These are phyloP conservation scores for Ectemnius lituratus DNA, from an alignment of 2,888 invertebrate species.

Conservation along the genomic window DNA sequence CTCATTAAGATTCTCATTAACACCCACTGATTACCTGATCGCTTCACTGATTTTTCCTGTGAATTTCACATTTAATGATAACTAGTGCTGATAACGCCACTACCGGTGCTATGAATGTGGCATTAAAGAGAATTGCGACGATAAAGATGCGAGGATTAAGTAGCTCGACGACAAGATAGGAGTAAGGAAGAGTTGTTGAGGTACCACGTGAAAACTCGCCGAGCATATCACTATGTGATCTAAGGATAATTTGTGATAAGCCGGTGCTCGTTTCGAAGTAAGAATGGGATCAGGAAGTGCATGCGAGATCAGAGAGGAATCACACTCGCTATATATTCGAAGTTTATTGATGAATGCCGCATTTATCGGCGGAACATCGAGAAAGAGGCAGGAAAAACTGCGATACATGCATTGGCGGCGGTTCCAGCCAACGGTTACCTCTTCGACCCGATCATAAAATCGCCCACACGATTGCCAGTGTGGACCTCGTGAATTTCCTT, in stretches of 20 bases:
- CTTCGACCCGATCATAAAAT: slow-evolving; percentile 46
- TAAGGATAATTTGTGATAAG: not conserved
- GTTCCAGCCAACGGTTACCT: slow-evolving; percentile 41
- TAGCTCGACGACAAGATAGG: not conserved
- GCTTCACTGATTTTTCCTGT: slow-evolving; percentile 8
- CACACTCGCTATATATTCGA: not conserved
- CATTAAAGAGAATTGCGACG: not conserved
- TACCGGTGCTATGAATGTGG: not conserved
- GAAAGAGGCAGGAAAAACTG: not conserved
- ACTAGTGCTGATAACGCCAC: not conserved
- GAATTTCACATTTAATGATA: slow-evolving; percentile 4
- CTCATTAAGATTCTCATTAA: not conserved
- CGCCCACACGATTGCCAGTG: slow-evolving; percentile 17
- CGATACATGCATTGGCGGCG: slow-evolving; percentile 8
- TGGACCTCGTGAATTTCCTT: slow-evolving; percentile 46
- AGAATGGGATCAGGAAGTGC: slow-evolving; percentile 2
- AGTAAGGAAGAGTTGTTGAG: not conserved
- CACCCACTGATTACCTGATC: slow-evolving; percentile 24
- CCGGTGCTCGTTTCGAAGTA: not conserved
- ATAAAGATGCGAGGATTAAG: not conserved
- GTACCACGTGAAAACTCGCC: not conserved
- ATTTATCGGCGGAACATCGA: not conserved
- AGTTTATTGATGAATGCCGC: not conserved
- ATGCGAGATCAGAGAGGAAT: not conserved
- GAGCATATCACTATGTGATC: not conserved